Conservation (phyloP, 1,140 invertebrate genomes). For the Hypothenemus hampei region DNA sequence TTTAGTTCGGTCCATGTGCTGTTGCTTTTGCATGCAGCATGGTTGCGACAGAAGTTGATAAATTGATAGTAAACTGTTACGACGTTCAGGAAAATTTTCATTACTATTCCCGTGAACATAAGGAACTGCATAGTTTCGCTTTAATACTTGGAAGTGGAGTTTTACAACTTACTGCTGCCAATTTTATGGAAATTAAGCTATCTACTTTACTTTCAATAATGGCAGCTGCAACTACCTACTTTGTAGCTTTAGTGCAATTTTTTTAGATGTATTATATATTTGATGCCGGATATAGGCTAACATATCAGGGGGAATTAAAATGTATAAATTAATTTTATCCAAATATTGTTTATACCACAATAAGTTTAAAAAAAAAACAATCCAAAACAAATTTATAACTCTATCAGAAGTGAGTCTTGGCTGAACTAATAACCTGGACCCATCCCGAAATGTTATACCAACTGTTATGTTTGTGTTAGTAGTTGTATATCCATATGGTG, state of each 20-base stretch:
- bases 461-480: too few species aligned
- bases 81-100: neutral
- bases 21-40: neutral
- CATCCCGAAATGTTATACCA: too few species aligned
- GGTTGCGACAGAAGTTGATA: neutral
- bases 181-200: neutral
- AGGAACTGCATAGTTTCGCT: neutral
- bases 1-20: neutral
- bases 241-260: conserved; percentile 6
- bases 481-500: too few species aligned
- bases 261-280: neutral
- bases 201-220: neutral
- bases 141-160: neutral
- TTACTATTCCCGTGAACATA: neutral
- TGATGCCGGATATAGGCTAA: too few species aligned
- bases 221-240: neutral
- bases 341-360: too few species aligned
- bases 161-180: neutral
- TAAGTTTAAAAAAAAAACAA: too few species aligned
- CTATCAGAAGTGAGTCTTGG: too few species aligned
- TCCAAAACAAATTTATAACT: too few species aligned
- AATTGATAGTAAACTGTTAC: neutral
- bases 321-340: too few species aligned
- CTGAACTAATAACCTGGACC: too few species aligned
- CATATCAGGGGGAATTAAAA: too few species aligned